Base-by-base conservation (phyloP, 2,113 vertebrate species). In the Heterotis niloticus region DNA sequence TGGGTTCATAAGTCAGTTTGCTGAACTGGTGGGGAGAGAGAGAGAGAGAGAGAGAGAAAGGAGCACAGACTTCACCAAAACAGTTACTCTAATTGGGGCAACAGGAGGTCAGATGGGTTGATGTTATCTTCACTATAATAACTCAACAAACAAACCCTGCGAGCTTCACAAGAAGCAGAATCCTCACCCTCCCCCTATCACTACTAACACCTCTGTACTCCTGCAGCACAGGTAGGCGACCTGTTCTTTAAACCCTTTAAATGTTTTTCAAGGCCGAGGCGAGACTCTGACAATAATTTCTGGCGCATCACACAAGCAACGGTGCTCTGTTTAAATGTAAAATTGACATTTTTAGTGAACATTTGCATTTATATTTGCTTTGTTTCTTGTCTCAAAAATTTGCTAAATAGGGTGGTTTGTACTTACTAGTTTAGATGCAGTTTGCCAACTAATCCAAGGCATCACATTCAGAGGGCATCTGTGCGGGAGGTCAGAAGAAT, bases 31-130 rank as follows among this genome's bases (percentile, higher is more conserved):
- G 7, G 34, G 7, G 34, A 2, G 34, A 44, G 34, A 44, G 7
- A 44, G 34, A 44, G 34, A 44, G 34, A 44, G 34, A 44, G 34
- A 7, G 34, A 44, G 34, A 2, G 7, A 2, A 44, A 44, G 20
- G 1, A 62, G 59, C 17, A 52, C 70, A 75, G 24, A 69, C 20
- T 65, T n/a, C 67, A 57, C 17, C 16, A 57, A 52, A 69, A 24
- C 54, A 20, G 10, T 57, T 57, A 57, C 59, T 60, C 29, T 75
- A 26, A 75, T 28, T 56, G 76, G 65, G 76, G 10, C n/a, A 78
- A 54, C 4, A 66, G 1, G 2, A 34, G 77, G 77, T 68, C 77
- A 71, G 26, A 69, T 44, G 28, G 77, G 66, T 28, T 60, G 24
- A 18, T 34, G 0, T 11, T 78, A 29, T 64, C 17, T 69, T 26